These are phyloP conservation scores for Sitophilus oryzae DNA, from an alignment of 1,140 invertebrate species.

Conservation along the genomic window DNA sequence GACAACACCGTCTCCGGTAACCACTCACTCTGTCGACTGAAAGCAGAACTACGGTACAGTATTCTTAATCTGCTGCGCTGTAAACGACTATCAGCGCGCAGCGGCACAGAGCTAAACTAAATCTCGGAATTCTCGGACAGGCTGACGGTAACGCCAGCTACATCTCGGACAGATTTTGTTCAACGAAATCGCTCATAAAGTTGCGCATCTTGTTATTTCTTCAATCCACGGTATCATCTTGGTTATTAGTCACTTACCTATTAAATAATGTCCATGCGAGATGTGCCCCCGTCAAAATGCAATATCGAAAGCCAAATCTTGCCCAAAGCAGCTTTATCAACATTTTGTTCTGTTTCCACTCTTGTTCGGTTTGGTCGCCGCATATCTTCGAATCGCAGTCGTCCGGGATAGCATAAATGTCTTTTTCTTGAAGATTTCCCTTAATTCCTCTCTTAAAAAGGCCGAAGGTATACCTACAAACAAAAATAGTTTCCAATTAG, in stretches of 20 bases:
- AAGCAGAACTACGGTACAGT: too few species aligned
- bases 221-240: too few species aligned
- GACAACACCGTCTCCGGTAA: too few species aligned
- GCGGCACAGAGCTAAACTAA: too few species aligned
- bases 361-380: conserved; percentile 30
- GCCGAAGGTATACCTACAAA: conserved; percentile 26
- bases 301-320: conserved; percentile 21
- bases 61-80: too few species aligned
- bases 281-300: conserved; percentile 17
- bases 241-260: conserved; percentile 17
- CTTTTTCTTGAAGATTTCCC: conserved; percentile 30
- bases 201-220: too few species aligned
- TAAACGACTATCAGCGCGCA: too few species aligned
- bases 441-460: conserved; percentile 28
- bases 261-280: conserved; percentile 24
- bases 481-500: background rate
- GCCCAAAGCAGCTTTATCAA: conserved; percentile 22
- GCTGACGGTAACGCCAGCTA: too few species aligned
- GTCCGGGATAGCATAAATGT: conserved; percentile 31
- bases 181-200: too few species aligned
- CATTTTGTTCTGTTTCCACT: conserved; percentile 27
- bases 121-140: too few species aligned
- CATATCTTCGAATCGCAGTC: conserved; percentile 28
- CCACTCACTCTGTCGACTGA: too few species aligned
- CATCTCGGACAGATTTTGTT: too few species aligned